Percentiles rank a stretch among this genome's conserved stretches.
Conservation (phyloP, 2,113 vertebrate genomes). For the Nipponia nippon region DNA sequence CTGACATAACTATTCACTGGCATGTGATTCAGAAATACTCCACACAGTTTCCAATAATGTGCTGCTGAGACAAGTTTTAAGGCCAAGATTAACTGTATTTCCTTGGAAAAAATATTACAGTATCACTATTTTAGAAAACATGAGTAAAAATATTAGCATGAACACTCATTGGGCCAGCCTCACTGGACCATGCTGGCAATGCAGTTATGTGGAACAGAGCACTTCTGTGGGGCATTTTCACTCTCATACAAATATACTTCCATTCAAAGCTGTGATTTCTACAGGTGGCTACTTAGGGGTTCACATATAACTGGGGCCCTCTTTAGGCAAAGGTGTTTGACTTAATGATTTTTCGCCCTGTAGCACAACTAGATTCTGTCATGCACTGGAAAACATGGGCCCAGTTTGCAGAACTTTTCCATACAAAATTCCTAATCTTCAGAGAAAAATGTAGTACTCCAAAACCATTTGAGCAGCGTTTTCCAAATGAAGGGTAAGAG, state of each 20-base stretch:
- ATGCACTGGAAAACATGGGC: not conserved
- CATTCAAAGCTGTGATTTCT: not conserved
- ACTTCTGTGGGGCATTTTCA: not conserved
- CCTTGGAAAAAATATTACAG: slow-evolving; percentile 56
- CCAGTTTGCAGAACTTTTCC: not conserved
- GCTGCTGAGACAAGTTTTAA: slow-evolving; percentile 37
- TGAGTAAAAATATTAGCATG: not conserved
- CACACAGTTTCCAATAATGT: slow-evolving; percentile 25
- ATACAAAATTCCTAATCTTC: not conserved
- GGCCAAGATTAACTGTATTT: slow-evolving; percentile 15
- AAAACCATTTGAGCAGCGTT: not conserved
- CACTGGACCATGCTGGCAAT: not conserved
- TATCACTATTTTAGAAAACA: slow-evolving; percentile 34
- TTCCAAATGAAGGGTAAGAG: not conserved
- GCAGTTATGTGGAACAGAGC: not conserved
- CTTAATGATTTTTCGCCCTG: not conserved
- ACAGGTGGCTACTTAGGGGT: not conserved
- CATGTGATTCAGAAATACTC: slow-evolving; percentile 43
- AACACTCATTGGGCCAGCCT: not conserved
- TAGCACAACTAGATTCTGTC: not conserved
- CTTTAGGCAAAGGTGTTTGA: not conserved
- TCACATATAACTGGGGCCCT: not conserved
- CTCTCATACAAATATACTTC: not conserved
- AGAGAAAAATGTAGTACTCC: not conserved
- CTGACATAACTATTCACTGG: not conserved